phyloP scores from a whole-genome alignment of 2,113 vertebrate genomes.

The Chaetops frenatus region DNA sequence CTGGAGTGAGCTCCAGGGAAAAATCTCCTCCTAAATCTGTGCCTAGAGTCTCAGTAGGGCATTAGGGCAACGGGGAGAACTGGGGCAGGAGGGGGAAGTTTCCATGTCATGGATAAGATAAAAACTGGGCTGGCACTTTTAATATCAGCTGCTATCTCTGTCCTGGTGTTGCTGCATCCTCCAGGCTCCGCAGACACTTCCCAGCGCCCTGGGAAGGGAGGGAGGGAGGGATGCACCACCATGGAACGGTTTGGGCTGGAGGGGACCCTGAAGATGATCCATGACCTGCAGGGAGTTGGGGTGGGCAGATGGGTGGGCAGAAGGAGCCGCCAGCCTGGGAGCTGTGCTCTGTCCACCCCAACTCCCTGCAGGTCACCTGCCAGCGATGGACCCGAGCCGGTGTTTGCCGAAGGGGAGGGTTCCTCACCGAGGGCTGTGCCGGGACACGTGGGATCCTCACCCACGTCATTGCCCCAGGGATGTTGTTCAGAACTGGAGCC shows the following conservation, averaged over 20 bases:
- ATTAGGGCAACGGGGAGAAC: neutral
- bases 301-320: accelerated
- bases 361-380: neutral
- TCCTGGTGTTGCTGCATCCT: neutral
- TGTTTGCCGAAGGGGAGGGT: neutral
- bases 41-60: neutral
- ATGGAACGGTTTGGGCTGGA: accelerated
- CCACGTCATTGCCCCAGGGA: neutral
- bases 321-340: neutral
- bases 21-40: neutral
- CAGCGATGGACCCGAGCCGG: accelerated
- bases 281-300: too few species aligned
- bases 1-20: neutral
- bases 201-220: neutral
- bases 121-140: neutral
- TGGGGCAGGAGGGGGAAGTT: neutral
- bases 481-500: neutral
- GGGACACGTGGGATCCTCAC: neutral
- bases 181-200: neutral
- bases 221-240: neutral
- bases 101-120: neutral
- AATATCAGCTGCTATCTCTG: neutral
- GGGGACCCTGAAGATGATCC: too few species aligned
- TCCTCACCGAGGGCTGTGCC: neutral
- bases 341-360: accelerated